phyloP scores from a whole-genome alignment of 1,140 invertebrate genomes.

The Cherax destructor region DNA sequence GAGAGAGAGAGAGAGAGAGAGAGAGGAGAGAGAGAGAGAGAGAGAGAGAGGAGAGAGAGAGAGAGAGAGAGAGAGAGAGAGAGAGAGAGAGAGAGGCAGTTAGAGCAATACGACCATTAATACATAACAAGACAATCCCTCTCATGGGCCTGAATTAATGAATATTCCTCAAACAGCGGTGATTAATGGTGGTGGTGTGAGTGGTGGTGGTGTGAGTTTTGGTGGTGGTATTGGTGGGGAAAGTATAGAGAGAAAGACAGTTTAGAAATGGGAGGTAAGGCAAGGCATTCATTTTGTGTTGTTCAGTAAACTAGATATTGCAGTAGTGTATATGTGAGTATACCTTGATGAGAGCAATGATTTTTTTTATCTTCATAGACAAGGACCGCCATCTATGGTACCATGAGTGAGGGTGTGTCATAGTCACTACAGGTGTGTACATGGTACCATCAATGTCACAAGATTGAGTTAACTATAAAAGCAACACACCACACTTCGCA shows the following conservation, averaged over 20 bases:
- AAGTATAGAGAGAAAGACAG: neutral
- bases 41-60: neutral
- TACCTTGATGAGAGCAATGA: no score
- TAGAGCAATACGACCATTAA: neutral
- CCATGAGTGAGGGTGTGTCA: no score
- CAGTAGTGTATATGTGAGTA: neutral
- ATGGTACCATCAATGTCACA: no score
- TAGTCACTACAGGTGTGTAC: no score
- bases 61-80: slow-evolving; percentile 9
- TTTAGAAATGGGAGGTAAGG: neutral
- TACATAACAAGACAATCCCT: neutral
- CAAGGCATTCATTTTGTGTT: neutral
- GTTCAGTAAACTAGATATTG: neutral
- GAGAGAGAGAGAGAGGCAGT: slow-evolving; percentile 8
- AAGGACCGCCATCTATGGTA: no score
- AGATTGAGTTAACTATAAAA: no score
- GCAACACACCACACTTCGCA: no score
- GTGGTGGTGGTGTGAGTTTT: no score
- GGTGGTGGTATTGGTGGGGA: no score
- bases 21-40: neutral
- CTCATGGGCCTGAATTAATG: neutral
- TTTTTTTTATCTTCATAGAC: no score
- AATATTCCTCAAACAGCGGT: neutral
- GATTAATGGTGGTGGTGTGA: neutral
- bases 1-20: slow-evolving; percentile 9